Base-by-base conservation (phyloP, 2,888 invertebrate genomes). In the Drosophila paramelanica region DNA sequence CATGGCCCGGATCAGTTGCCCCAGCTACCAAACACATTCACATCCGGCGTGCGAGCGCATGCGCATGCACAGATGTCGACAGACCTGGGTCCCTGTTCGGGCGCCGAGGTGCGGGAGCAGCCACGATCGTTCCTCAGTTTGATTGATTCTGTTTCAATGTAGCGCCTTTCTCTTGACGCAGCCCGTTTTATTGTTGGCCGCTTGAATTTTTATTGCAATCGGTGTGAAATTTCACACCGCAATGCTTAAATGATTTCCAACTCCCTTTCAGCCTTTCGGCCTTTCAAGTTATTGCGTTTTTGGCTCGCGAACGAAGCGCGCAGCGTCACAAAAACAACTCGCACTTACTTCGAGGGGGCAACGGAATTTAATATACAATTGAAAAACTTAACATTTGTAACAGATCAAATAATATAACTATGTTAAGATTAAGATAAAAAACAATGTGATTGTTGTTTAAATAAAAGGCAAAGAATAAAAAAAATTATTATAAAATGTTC, bases 211-310 rank as follows among this genome's bases (percentile, higher is more conserved):
- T 87, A 90, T 89, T 79, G 79, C 88, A 77, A 81, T 90, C 82
- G 91, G 91, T 91, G 91, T 92, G 91, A 91, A 91, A 91, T 92
- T 92, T 91, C 91, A 91, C 91, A 91, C 91, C 91, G 89, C 85
- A 90, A 89, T 89, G 91, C 89, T 89, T 90, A 89, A 91, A 90
- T 91, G 90, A 89, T 89, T 91, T 81, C 84, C 69, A 69, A 58
- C 64, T 49, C 65, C 67, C 56, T 61, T 56, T 52, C 51, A 49
- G 41, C 52, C 53, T 55, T 56, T 45, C 11, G 33, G 27, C 27
- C 27, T 31, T 10, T 31, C 52, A 43, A 47, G 39, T 53, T 33
- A 36, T 61, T 33, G 45, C 33, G 27, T 56, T 57, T 68, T 68
- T 52, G 72, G 80, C 60, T 61, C 50, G 80, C 71, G 58, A 61